These are phyloP conservation scores for Seriola aureovittata DNA, from an alignment of 2,113 vertebrate species.

Conservation along the genomic window DNA sequence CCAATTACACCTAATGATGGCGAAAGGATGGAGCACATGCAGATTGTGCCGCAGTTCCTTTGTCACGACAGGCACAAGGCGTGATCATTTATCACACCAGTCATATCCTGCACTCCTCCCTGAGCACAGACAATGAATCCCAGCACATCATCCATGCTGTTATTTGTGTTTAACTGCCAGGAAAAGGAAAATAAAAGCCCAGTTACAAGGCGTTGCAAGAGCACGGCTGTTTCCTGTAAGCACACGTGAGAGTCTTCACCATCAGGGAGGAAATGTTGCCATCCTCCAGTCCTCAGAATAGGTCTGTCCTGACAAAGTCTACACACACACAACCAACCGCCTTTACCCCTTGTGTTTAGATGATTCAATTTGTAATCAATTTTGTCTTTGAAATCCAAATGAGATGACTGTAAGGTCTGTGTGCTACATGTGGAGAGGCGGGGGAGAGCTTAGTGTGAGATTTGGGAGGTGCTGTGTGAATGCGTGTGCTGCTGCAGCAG, in stretches of 20 bases:
- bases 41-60: constrained; percentile 80
- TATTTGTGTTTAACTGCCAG: constrained; percentile 82
- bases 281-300: constrained; percentile 50
- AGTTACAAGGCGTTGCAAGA: constrained; percentile 69
- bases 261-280: constrained; percentile 69
- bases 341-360: constrained; percentile 47
- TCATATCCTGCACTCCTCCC: constrained; percentile 80
- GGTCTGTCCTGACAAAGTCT: constrained; percentile 39
- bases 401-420: constrained; percentile 68
- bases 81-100: constrained; percentile 82
- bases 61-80: constrained; percentile 76
- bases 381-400: constrained; percentile 75
- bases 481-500: constrained; percentile 60
- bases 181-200: constrained; percentile 79
- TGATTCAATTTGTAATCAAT: constrained; percentile 76
- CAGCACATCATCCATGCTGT: constrained; percentile 73
- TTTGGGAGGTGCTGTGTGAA: constrained; percentile 62
- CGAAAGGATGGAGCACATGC: constrained; percentile 81
- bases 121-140: constrained; percentile 73
- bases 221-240: constrained; percentile 73
- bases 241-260: constrained; percentile 54
- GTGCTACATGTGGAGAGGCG: constrained; percentile 63
- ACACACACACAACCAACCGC: neutral
- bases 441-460: constrained; percentile 77
- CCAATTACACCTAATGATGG: constrained; percentile 86